Evolutionary conservation across 1,140 invertebrate species (phyloP).

Genomic region (Drosophila jambulina): DNA sequence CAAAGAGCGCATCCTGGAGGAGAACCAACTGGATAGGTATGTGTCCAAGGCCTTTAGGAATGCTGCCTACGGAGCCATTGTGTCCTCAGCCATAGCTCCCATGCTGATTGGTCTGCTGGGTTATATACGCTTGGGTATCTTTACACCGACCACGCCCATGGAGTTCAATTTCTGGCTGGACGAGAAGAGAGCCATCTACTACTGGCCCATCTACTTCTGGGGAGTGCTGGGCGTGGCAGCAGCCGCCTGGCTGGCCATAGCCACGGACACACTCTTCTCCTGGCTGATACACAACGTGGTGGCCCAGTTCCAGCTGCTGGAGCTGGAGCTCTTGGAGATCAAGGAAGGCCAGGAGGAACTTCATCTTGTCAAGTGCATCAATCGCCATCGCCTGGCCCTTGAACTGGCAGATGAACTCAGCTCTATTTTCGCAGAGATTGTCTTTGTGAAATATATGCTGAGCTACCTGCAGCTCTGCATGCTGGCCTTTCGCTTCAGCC

Average conservation of each 20-base stretch:
- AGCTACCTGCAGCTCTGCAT: constrained; percentile 63
- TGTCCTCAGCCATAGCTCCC: constrained; percentile 32
- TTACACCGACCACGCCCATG: constrained; percentile 46
- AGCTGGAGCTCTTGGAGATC: background rate
- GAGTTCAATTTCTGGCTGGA: constrained; percentile 63
- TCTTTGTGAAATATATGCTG: constrained; percentile 60
- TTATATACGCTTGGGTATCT: constrained; percentile 9
- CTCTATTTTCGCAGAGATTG: constrained; percentile 47
- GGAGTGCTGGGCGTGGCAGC: constrained; percentile 35
- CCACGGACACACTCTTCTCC: constrained; percentile 53
- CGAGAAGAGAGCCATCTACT: constrained; percentile 18
- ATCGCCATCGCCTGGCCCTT: constrained; percentile 40
- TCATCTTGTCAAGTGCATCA: constrained; percentile 32
- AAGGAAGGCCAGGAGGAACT: background rate
- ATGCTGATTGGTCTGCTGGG: constrained; percentile 18
- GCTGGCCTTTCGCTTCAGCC: constrained; percentile 53
- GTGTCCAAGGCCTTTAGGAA: constrained; percentile 39
- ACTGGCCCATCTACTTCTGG: constrained; percentile 54
- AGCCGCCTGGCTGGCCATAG: constrained; percentile 31
- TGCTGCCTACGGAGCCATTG: constrained; percentile 21
- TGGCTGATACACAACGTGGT: constrained; percentile 61
- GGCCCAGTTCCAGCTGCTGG: constrained; percentile 49
- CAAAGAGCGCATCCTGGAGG: constrained; percentile 1
- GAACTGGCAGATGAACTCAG: constrained; percentile 42
- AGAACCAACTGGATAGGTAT: constrained; percentile 41